Evolutionary conservation across 2,888 invertebrate species (phyloP).

Genomic region (Belgica antarctica): DNA sequence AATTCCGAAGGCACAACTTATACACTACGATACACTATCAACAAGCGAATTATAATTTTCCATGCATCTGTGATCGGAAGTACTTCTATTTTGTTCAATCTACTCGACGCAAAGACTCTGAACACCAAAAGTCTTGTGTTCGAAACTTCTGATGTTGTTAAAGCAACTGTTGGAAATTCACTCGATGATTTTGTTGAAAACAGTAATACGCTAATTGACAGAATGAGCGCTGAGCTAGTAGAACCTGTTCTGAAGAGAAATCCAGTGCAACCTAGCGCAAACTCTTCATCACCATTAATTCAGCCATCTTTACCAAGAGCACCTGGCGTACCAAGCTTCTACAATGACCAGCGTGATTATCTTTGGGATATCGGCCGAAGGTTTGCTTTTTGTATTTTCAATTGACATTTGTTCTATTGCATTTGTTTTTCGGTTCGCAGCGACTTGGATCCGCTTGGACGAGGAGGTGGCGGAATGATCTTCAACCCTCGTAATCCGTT

Average conservation of each 20-base stretch:
- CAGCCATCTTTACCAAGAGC: background rate
- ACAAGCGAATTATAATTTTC: constrained; percentile 66
- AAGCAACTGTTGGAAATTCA: background rate
- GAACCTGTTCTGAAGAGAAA: constrained; percentile 51
- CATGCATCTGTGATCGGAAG: background rate
- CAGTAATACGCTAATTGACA: constrained; percentile 6
- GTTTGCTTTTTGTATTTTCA: too few relatives aligned
- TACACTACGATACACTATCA: constrained; percentile 68
- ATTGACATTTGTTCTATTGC: too few relatives aligned
- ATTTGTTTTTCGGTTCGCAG: too few relatives aligned
- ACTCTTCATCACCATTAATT: constrained; percentile 47
- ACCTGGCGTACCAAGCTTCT: background rate
- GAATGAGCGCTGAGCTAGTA: constrained; percentile 22
- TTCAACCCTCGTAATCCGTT: constrained; percentile 53
- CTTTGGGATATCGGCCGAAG: constrained; percentile 63
- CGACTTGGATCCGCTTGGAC: constrained; percentile 74
- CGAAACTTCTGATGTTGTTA: background rate
- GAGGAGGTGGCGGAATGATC: constrained; percentile 72
- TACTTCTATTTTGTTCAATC: background rate
- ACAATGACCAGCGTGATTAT: constrained; percentile 50
- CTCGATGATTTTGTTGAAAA: constrained; percentile 5
- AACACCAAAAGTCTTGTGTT: background rate
- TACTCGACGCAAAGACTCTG: background rate
- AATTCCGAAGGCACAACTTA: constrained; percentile 65
- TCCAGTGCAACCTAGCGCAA: constrained; percentile 45